A percentile compares a stretch with the other conserved stretches of the same genome.
Conservation (phyloP, 2,888 invertebrate species). For the Hesperia comma region DNA sequence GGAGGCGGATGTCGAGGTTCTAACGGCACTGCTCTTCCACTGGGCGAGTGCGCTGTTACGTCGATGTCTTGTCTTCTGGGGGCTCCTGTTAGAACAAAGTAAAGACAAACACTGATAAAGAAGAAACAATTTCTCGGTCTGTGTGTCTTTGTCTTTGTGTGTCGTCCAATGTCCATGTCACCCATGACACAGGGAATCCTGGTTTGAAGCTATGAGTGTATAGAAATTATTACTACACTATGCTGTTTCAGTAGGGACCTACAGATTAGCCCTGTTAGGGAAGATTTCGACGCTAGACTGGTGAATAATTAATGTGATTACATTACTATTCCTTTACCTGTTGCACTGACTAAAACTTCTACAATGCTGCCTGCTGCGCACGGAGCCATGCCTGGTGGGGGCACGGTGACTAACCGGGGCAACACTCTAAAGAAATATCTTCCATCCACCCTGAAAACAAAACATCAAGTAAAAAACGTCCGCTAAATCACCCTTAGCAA, state of each 20-base stretch:
- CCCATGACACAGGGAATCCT: no score
- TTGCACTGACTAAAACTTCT: conserved; percentile 95
- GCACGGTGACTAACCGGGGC: conserved; percentile 93
- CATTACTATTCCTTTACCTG: conserved; percentile 76
- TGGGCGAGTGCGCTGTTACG: conserved; percentile 96
- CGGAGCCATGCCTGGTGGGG: conserved; percentile 96
- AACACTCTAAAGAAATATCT: conserved; percentile 93
- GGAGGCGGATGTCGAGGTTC: conserved; percentile 87
- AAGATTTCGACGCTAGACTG: no score
- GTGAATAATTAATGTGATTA: no score
- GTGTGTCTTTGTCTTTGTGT: no score
- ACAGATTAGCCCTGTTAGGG: no score
- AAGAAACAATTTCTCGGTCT: no score
- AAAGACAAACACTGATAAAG: no score
- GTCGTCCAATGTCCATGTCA: no score
- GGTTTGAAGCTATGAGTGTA: no score
- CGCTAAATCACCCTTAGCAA: no score
- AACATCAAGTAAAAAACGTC: not conserved
- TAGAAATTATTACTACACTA: no score
- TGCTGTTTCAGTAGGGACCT: no score
- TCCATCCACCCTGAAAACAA: conserved; percentile 74
- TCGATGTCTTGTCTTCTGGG: conserved; percentile 92
- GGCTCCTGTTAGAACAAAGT: conserved; percentile 81
- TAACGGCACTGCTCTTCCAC: conserved; percentile 88
- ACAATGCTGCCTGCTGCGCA: conserved; percentile 97